A percentile compares a stretch with the other conserved stretches of the same genome.
Evolutionary conservation across 35 echinoderm and acorn worm species (phyloP).

Genomic region (Ophioderma brevispina): DNA sequence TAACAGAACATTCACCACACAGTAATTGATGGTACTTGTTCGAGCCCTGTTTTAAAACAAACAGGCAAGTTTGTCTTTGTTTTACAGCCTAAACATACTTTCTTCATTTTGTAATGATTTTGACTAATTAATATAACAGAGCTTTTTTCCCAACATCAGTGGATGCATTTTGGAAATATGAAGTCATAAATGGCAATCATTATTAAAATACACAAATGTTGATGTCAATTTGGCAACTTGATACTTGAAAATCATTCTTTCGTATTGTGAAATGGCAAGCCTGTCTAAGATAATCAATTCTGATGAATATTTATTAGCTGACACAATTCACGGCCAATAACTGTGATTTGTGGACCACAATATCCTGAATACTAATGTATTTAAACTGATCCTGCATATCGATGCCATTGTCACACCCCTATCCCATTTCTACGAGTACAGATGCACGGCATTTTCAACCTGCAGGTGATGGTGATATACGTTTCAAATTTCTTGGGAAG

Average conservation of each 20-base stretch:
- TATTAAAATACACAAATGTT: too few species aligned
- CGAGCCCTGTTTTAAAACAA: too few species aligned
- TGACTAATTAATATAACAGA: too few species aligned
- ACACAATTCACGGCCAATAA: neutral
- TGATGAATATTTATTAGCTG: neutral
- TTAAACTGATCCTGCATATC: neutral
- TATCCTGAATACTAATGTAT: neutral
- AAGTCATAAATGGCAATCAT: too few species aligned
- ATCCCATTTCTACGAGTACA: neutral
- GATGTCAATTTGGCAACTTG: too few species aligned
- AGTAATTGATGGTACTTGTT: too few species aligned
- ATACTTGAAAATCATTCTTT: neutral
- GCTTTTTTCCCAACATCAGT: too few species aligned
- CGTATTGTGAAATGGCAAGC: neutral
- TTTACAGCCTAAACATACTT: too few species aligned
- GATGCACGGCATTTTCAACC: neutral
- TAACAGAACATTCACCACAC: too few species aligned
- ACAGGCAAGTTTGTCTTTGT: too few species aligned
- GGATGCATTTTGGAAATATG: too few species aligned
- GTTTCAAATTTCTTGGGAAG: neutral
- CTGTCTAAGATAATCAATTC: neutral
- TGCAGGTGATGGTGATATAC: neutral
- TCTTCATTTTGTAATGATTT: too few species aligned
- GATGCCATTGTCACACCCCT: slow-evolving; percentile 1
- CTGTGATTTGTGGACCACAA: neutral